A percentile compares a stretch with the other conserved stretches of the same genome.
phyloP scores from a whole-genome alignment of 37 sponge, comb jelly and placozoan genomes.

The Eunapius fragilis region DNA sequence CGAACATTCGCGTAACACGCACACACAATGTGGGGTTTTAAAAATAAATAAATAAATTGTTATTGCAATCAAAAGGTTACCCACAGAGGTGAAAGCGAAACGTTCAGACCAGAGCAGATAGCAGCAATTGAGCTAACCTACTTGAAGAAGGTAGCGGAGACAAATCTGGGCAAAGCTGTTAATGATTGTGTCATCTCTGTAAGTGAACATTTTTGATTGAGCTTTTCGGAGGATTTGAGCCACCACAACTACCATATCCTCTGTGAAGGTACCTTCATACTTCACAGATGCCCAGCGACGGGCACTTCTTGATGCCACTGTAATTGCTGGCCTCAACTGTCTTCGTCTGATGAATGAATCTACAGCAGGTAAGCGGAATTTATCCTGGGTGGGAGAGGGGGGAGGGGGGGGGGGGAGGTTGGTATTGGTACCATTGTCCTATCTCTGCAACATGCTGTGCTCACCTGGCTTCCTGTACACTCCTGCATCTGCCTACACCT shows the following conservation, averaged over 20 bases:
- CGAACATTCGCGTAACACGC: not conserved
- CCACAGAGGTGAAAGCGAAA: not conserved
- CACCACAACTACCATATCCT: no score
- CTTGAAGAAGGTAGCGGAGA: constrained; percentile 82
- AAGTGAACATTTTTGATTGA: constrained; percentile 4
- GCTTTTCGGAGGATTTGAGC: not conserved
- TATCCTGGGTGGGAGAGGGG: no score
- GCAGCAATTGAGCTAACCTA: constrained; percentile 81
- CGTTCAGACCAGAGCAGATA: constrained; percentile 76
- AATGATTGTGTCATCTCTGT: constrained; percentile 95
- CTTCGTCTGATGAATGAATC: constrained; percentile 95
- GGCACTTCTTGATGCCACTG: constrained; percentile 89
- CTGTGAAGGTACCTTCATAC: constrained; percentile 84
- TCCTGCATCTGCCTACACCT: no score
- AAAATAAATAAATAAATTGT: no score
- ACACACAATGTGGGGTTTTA: not conserved
- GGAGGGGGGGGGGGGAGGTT: no score
- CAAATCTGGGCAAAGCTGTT: constrained; percentile 73
- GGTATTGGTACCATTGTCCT: no score
- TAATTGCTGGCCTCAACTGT: constrained; percentile 86
- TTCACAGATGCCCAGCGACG: constrained; percentile 94
- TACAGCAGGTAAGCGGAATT: constrained; percentile 65
- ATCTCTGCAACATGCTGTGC: no score
- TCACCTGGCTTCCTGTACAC: no score
- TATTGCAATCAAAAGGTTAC: not conserved